A percentile compares a stretch with the other conserved stretches of the same genome.
Conservation (phyloP, 2,113 vertebrate species). For the Sinocyclocheilus grahami region DNA sequence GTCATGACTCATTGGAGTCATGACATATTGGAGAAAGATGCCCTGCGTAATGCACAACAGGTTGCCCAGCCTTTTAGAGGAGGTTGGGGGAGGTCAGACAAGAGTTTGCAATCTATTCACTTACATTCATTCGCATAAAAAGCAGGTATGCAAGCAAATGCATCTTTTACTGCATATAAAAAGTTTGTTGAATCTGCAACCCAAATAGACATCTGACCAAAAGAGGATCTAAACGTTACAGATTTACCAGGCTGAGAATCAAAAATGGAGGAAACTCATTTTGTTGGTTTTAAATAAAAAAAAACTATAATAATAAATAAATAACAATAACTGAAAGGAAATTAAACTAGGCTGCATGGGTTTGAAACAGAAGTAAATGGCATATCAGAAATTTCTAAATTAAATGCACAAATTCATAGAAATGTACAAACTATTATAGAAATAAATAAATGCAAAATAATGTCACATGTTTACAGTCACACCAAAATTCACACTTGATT, state of each 20-base stretch:
- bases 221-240: background rate
- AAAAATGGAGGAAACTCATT: background rate
- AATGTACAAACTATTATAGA: too few species aligned
- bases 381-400: background rate
- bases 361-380: too few species aligned
- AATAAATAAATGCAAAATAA: too few species aligned
- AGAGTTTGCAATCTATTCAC: background rate
- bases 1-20: background rate
- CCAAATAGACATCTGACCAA: background rate
- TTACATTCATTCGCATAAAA: background rate
- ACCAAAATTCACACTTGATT: background rate
- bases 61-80: background rate
- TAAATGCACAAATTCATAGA: background rate
- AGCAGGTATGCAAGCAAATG: background rate
- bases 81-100: background rate
- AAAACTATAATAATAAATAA: background rate
- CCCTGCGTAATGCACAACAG: slow-evolving; percentile 2
- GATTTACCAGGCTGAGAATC: background rate
- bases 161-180: background rate
- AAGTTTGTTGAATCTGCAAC: background rate
- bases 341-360: too few species aligned
- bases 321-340: too few species aligned
- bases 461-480: too few species aligned
- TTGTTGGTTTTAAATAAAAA: background rate
- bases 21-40: background rate